Percentiles rank a stretch among this genome's conserved stretches.
These are phyloP conservation scores for Acanthochromis polyacanthus DNA, from an alignment of 2,113 vertebrate genomes.

Conservation along the genomic window DNA sequence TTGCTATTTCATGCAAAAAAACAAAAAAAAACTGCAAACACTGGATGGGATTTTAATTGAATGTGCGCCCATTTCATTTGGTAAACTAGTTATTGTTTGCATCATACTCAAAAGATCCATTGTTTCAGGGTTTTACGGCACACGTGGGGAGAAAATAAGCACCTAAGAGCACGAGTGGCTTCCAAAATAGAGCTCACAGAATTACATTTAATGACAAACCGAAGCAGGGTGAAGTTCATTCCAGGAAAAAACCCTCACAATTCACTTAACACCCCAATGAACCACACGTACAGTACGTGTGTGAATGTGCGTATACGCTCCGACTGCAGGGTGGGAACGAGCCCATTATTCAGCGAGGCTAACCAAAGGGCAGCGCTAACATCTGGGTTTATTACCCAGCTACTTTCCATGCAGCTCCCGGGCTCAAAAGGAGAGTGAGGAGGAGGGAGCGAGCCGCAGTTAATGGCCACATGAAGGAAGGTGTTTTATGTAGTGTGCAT, in stretches of 20 bases:
- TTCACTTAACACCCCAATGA: too few relatives aligned
- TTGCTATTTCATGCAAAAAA: too few relatives aligned
- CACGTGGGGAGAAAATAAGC: conserved; percentile 10
- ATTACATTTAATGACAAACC: conserved; percentile 1
- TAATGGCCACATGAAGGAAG: conserved; percentile 29
- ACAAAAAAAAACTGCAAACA: too few relatives aligned
- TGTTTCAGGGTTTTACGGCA: conserved; percentile 16
- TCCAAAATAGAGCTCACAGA: conserved; percentile 1
- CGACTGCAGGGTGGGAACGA: conserved; percentile 17
- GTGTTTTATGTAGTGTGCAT: conserved; percentile 37
- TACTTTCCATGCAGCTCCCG: conserved; percentile 13
- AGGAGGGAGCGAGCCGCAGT: background rate
- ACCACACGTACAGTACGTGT: background rate
- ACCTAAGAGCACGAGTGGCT: background rate
- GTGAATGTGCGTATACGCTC: background rate
- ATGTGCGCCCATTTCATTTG: background rate
- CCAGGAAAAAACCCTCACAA: background rate
- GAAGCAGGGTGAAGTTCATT: background rate
- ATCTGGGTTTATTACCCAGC: conserved; percentile 53
- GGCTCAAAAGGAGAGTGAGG: conserved; percentile 12
- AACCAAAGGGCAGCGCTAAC: conserved; percentile 30
- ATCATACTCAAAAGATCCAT: background rate
- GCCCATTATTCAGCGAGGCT: conserved; percentile 25
- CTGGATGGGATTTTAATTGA: background rate
- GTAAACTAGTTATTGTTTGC: conserved; percentile 22